Conservation (phyloP, 2,113 vertebrate species). For the Phrynosoma blainvillii region DNA sequence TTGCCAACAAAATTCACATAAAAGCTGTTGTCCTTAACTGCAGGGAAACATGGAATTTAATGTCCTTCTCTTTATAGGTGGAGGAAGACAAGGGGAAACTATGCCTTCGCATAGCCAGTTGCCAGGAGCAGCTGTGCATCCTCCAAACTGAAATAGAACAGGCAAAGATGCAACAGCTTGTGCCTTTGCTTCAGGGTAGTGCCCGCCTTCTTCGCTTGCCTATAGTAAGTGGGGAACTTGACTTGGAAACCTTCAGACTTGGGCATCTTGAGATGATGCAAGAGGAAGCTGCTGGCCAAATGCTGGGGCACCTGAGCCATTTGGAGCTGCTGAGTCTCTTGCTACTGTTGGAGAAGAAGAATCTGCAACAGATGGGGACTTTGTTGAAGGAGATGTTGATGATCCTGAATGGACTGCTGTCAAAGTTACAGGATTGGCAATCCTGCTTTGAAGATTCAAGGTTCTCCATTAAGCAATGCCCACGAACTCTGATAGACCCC, state of each 20-base stretch:
- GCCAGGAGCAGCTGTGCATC: background rate
- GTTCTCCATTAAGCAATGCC: background rate
- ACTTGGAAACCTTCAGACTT: background rate
- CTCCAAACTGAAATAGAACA: fast-evolving
- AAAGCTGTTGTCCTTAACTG: background rate
- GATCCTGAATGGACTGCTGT: background rate
- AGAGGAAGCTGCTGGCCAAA: fast-evolving
- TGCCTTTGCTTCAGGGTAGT: constrained; percentile 24
- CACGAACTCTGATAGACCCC: background rate
- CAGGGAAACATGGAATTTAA: background rate
- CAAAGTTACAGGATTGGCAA: constrained; percentile 1
- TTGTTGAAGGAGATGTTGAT: background rate
- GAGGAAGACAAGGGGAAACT: fast-evolving
- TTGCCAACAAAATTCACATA: background rate
- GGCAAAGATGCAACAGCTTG: constrained; percentile 2
- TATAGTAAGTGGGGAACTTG: background rate
- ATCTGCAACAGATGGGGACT: constrained; percentile 36
- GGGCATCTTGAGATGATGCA: background rate
- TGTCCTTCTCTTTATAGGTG: background rate
- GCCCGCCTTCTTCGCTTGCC: background rate
- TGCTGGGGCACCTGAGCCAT: constrained; percentile 34
- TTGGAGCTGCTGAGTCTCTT: constrained; percentile 55
- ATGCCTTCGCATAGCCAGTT: fast-evolving
- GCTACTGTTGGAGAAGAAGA: constrained; percentile 33
- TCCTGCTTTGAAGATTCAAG: background rate